A percentile compares a stretch with the other conserved stretches of the same genome.
Evolutionary conservation across 2,797 vertebrate species (phyloP).

Genomic region (Corythornis leucogaster): DNA sequence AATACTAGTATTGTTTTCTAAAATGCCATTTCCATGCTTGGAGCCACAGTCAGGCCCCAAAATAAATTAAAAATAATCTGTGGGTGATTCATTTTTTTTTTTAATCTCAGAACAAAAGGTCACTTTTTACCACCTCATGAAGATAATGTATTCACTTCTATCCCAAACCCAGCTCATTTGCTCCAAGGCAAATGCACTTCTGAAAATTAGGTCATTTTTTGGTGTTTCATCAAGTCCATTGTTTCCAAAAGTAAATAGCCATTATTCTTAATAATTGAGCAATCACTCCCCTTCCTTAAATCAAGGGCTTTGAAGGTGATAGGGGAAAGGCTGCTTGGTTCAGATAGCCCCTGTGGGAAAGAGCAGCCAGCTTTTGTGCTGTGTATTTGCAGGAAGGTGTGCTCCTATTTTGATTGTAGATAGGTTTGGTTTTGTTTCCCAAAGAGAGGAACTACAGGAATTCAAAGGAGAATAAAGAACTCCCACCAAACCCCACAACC

Average conservation of each 20-base stretch:
- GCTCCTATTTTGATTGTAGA: slow-evolving; percentile 32
- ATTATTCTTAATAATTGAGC: slow-evolving; percentile 15
- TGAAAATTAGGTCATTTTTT: slow-evolving; percentile 46
- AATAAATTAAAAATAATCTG: no score
- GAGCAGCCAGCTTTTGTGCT: not conserved
- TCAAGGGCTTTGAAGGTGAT: slow-evolving; percentile 14
- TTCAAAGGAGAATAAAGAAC: not conserved
- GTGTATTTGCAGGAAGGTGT: not conserved
- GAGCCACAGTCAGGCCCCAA: not conserved
- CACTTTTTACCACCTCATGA: not conserved
- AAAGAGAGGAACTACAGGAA: not conserved
- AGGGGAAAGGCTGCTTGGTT: slow-evolving; percentile 32
- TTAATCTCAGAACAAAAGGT: slow-evolving; percentile 8
- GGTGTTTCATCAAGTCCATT: slow-evolving; percentile 49
- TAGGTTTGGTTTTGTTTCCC: not conserved
- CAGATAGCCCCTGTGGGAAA: slow-evolving; percentile 22
- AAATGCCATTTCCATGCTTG: not conserved
- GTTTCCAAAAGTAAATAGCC: slow-evolving; percentile 60
- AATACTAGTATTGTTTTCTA: not conserved
- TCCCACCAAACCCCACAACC: not conserved
- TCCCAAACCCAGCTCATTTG: not conserved
- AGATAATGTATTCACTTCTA: not conserved
- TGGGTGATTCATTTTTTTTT: not conserved
- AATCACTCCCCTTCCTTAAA: slow-evolving; percentile 53
- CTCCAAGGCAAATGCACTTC: not conserved